A percentile compares a stretch with the other conserved stretches of the same genome.
Conservation (phyloP, 2,797 vertebrate genomes). For the Halcyon badia region DNA sequence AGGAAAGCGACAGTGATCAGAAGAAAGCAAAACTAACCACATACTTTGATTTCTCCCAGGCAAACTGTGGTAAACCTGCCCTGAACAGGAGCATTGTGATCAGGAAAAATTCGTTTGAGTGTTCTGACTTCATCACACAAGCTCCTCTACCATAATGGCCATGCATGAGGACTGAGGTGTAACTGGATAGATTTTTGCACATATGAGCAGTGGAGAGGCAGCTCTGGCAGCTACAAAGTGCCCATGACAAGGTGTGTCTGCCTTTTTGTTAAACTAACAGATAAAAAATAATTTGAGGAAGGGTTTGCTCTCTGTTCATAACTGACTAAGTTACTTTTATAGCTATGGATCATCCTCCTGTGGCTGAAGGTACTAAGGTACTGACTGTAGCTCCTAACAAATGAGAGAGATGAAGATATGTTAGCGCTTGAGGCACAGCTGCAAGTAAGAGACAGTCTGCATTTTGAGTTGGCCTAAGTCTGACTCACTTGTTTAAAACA, state of each 20-base stretch:
- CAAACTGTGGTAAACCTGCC: background rate
- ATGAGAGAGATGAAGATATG: background rate
- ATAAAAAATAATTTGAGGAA: background rate
- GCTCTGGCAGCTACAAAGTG: background rate
- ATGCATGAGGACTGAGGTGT: background rate
- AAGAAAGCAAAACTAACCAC: background rate
- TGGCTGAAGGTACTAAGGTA: background rate
- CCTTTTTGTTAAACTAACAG: background rate
- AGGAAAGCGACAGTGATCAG: background rate
- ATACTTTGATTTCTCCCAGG: background rate
- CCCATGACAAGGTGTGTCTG: background rate
- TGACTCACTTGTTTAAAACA: background rate
- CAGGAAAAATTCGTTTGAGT: background rate
- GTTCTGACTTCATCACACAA: background rate
- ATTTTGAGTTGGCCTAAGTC: background rate
- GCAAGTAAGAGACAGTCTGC: background rate
- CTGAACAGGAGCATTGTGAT: background rate
- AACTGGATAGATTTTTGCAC: background rate
- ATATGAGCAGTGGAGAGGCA: background rate
- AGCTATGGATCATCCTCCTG: background rate
- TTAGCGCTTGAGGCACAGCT: background rate
- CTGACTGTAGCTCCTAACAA: background rate
- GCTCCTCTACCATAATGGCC: fast-evolving
- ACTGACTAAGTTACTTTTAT: background rate
- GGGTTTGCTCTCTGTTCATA: background rate